Evolutionary conservation across 2,113 vertebrate species (phyloP), one percentile per base, ranked within the genome.

Genomic region (Anoura caudifer): DNA sequence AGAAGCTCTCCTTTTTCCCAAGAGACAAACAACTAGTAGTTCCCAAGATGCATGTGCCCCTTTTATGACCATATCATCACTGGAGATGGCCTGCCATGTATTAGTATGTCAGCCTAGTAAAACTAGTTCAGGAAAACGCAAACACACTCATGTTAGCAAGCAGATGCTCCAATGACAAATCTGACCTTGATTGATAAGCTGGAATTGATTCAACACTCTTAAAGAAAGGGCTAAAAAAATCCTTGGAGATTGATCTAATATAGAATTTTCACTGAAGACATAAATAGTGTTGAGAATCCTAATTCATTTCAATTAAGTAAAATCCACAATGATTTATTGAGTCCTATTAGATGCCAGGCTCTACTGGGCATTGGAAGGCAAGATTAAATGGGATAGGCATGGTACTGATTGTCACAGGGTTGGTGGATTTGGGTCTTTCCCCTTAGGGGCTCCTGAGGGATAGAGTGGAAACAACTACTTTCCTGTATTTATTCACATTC

Each of bases 131-230:
- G 76, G 90, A 98, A 97, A 98, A 96, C 24, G 63, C 72, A 97
- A 80, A 97, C 97, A 87, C 67, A 97, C 93, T 97, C 94, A 80
- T 86, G 56, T 65, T 95, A 89, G 38, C 92, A 96, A 96, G 54
- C 67, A 97, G 97, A 98, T 87, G 87, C 90, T 98, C 95, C 96
- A 97, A 28, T 91, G 96, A 91, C 97, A 98, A 97, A 97, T 93
- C 93, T 96, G 96, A 97, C 97, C 98, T 98, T 98, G 98, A 92
- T 17, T 17, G 97, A 98, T 98, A 97, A 97, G 97, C 97, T 98
- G 96, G 91, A 96, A 91, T 73, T 63, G 33, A 73, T 87, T 96
- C 97, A 96, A 93, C 36, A 43, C 61, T 84, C 88, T 96, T 93
- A 84, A 76, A 94, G 95, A 91, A 38, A 69, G 45, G 61, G 24